Percentiles rank a stretch among this genome's conserved stretches.
Evolutionary conservation across 2,797 vertebrate genomes (phyloP).

Genomic region (Siniperca undulata): DNA sequence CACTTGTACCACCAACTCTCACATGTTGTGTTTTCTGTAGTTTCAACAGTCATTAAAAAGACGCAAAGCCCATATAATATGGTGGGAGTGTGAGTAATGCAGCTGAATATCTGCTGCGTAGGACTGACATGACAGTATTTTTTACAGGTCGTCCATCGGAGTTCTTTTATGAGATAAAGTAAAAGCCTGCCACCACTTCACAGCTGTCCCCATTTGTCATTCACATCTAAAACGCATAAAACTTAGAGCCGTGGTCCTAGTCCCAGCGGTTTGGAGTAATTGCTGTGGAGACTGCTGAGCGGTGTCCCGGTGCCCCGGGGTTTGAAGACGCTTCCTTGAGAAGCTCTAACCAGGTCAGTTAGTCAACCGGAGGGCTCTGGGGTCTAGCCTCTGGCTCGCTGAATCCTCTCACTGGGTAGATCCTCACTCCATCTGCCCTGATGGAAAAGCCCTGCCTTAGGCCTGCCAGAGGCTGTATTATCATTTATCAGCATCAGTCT

Average conservation of each 20-base stretch:
- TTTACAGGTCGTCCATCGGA: not conserved
- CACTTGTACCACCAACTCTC: not conserved
- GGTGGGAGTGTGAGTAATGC: not conserved
- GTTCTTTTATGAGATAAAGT: conserved; percentile 18
- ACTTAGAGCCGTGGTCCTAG: conserved; percentile 14
- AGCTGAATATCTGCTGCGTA: not conserved
- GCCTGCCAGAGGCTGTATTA: conserved; percentile 47
- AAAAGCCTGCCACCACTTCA: conserved; percentile 12
- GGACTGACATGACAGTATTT: not conserved
- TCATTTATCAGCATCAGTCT: conserved; percentile 42
- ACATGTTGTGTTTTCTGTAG: not conserved
- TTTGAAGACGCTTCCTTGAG: conserved; percentile 38
- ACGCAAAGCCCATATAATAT: not conserved
- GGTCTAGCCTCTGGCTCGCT: conserved; percentile 51
- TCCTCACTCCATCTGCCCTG: conserved; percentile 36
- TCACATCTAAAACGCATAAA: conserved; percentile 18
- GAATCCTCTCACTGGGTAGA: conserved; percentile 40
- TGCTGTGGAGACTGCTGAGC: conserved; percentile 38
- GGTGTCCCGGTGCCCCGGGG: conserved; percentile 26
- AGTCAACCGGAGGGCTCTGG: conserved; percentile 40
- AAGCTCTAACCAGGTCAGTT: conserved; percentile 39
- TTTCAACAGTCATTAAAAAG: conserved; percentile 5
- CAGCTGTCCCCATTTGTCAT: conserved; percentile 40
- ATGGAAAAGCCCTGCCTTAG: conserved; percentile 39
- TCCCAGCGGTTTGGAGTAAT: conserved; percentile 41